Conservation (phyloP, 2,797 vertebrate species). For the Coracias cyanogaster region DNA sequence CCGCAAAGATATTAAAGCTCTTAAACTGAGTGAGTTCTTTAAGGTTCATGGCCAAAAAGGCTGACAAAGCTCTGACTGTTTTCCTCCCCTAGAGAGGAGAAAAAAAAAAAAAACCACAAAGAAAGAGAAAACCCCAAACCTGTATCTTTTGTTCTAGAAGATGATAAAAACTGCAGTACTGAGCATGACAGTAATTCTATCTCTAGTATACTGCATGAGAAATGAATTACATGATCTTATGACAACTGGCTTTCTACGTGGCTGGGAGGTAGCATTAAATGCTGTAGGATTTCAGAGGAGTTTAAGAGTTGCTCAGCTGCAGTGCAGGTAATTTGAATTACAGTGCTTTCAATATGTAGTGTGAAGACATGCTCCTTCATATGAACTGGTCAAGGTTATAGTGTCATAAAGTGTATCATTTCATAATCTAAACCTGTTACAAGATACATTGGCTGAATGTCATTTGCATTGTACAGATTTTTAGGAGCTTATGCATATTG, state of each 20-base stretch:
- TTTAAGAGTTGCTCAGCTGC: constrained; percentile 47
- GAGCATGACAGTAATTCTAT: constrained; percentile 59
- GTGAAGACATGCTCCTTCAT: neutral
- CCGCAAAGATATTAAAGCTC: constrained; percentile 53
- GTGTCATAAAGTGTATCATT: neutral
- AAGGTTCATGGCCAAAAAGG: constrained; percentile 49
- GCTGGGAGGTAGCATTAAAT: constrained; percentile 23
- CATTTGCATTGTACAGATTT: neutral
- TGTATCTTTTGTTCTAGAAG: constrained; percentile 44
- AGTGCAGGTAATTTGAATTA: constrained; percentile 57
- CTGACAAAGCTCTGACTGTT: constrained; percentile 13
- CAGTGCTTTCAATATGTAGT: neutral
- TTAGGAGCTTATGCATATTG: neutral
- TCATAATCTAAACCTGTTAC: neutral
- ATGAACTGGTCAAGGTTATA: neutral
- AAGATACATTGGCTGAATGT: neutral
- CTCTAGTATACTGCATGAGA: constrained; percentile 28
- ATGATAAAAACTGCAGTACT: constrained; percentile 39
- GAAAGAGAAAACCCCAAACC: neutral
- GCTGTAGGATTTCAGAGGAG: constrained; percentile 40
- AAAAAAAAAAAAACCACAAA: neutral
- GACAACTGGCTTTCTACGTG: constrained; percentile 9
- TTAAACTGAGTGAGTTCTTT: constrained; percentile 45
- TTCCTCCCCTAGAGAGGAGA: neutral
- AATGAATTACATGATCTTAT: constrained; percentile 54